Conservation (phyloP, 1,140 invertebrate species). For the Drosophila parvula region DNA sequence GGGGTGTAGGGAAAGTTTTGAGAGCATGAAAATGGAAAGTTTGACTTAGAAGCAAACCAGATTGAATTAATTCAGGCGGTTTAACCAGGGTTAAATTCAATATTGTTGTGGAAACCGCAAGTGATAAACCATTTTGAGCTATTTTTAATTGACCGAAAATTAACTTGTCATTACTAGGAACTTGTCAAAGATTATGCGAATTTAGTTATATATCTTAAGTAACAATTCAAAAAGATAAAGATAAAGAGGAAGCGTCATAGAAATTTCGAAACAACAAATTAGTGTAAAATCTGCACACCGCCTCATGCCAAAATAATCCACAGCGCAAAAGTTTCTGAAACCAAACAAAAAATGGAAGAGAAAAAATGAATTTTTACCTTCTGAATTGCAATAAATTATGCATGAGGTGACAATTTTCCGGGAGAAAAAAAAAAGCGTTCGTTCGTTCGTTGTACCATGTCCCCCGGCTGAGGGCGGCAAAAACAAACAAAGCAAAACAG, state of each 20-base stretch:
- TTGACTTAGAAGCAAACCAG: slow-evolving; percentile 15
- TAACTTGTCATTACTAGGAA: background rate
- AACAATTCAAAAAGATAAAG: background rate
- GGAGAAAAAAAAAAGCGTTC: slow-evolving; percentile 26
- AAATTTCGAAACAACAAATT: slow-evolving; percentile 26
- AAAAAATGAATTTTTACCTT: slow-evolving; percentile 76
- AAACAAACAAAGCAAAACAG: slow-evolving; percentile 25
- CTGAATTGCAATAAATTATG: slow-evolving; percentile 79
- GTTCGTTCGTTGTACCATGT: slow-evolving; percentile 10
- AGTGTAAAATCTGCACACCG: slow-evolving; percentile 7
- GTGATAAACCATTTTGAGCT: slow-evolving; percentile 2
- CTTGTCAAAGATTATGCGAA: background rate
- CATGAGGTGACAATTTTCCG: slow-evolving; percentile 78
- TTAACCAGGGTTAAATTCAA: slow-evolving; percentile 17
- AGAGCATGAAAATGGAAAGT: slow-evolving; percentile 37
- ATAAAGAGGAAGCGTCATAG: slow-evolving; percentile 1
- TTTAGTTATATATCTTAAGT: no score
- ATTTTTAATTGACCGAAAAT: slow-evolving; percentile 26
- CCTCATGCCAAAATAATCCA: slow-evolving; percentile 11
- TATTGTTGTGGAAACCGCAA: background rate
- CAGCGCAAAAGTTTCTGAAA: slow-evolving; percentile 44
- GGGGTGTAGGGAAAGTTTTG: background rate
- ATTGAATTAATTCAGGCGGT: slow-evolving; percentile 36
- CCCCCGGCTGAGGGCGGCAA: slow-evolving; percentile 44
- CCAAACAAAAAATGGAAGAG: slow-evolving; percentile 8